A percentile compares a stretch with the other conserved stretches of the same genome.
phyloP scores from a whole-genome alignment of 2,113 vertebrate genomes.

The Guaruba guarouba region DNA sequence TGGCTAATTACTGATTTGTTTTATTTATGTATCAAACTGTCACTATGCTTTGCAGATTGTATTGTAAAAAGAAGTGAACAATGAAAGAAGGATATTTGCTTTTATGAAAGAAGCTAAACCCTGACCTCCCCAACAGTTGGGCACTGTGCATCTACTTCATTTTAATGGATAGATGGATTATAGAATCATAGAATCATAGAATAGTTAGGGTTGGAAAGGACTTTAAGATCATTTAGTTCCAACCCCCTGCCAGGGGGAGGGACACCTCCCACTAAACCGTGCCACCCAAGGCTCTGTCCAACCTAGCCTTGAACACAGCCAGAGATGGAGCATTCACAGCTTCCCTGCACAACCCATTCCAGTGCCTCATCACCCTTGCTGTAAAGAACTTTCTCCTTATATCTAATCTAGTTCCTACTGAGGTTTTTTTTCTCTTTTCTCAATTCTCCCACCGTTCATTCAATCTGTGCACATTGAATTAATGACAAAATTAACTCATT shows the following conservation, averaged over 20 bases:
- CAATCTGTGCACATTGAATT: background rate
- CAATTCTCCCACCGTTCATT: background rate
- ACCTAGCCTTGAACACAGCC: too few species aligned
- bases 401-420: background rate
- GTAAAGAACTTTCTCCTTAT: too few species aligned
- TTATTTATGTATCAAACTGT: background rate
- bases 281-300: too few species aligned
- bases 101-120: background rate
- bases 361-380: too few species aligned
- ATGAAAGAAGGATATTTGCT: background rate
- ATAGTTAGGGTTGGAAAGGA: too few species aligned
- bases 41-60: background rate
- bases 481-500: background rate
- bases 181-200: too few species aligned
- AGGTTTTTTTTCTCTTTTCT: background rate
- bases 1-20: conserved; percentile 28
- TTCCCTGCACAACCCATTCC: too few species aligned
- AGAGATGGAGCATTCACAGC: too few species aligned
- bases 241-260: too few species aligned
- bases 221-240: too few species aligned
- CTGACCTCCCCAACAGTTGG: rapidly evolving
- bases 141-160: rapidly evolving
- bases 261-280: too few species aligned
- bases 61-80: background rate
- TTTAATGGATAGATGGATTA: background rate